These are phyloP conservation scores for Microtus obscurus DNA, from an alignment of 2,797 vertebrate species.

Conservation along the genomic window DNA sequence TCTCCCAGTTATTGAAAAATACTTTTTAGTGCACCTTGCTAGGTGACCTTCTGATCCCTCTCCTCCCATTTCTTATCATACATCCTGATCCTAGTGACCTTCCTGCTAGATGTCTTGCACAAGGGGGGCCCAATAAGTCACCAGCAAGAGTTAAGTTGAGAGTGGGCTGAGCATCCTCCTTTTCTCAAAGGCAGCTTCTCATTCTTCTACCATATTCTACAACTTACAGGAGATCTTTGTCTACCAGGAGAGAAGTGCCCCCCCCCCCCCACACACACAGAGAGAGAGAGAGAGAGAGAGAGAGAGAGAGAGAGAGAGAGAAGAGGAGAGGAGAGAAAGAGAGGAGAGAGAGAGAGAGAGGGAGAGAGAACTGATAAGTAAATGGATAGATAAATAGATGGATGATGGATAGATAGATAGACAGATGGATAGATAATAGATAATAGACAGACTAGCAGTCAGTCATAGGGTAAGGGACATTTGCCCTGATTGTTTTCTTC, in stretches of 20 bases:
- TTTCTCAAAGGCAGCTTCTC: no score
- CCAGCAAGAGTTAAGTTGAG: fast-evolving
- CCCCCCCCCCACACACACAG: background rate
- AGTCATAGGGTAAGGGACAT: background rate
- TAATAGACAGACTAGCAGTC: background rate
- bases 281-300: no score
- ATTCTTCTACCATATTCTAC: fast-evolving
- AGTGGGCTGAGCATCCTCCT: fast-evolving
- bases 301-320: no score
- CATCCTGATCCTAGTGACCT: background rate
- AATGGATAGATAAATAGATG: background rate
- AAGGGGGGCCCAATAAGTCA: fast-evolving
- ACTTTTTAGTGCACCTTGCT: background rate
- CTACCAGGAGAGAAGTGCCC: background rate
- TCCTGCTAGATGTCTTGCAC: background rate
- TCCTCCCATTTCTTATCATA: background rate
- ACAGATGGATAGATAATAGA: background rate
- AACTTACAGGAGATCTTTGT: fast-evolving
- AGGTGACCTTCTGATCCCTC: background rate
- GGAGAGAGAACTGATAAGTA: no score
- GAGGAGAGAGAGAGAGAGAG: no score
- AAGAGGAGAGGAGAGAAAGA: no score
- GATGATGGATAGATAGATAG: no score
- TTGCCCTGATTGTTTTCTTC: background rate
- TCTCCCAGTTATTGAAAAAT: background rate